Percentiles rank a stretch among this genome's conserved stretches.
Evolutionary conservation across 2,113 vertebrate species (phyloP).

Genomic region (Pteropus alecto): DNA sequence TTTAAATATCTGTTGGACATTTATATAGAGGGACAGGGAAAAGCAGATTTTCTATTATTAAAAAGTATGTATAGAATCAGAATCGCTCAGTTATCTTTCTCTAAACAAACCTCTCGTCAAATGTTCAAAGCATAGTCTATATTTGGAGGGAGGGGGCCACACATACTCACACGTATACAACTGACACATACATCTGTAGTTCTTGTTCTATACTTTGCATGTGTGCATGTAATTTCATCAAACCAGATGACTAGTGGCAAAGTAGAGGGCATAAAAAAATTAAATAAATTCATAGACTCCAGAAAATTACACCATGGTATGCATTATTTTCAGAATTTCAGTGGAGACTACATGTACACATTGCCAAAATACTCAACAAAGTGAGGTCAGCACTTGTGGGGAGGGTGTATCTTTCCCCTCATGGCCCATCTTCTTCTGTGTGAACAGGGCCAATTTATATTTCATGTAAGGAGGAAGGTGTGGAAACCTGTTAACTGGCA

Average conservation of each 20-base stretch:
- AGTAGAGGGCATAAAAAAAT: neutral
- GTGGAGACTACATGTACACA: neutral
- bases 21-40: neutral
- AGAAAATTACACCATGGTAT: neutral
- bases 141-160: neutral
- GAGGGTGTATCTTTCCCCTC: neutral
- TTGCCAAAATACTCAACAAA: neutral
- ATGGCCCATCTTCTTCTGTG: neutral
- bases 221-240: neutral
- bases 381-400: neutral
- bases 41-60: neutral
- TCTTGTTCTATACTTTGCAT: neutral
- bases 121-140: neutral
- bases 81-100: neutral
- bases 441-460: neutral
- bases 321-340: constrained; percentile 24
- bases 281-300: neutral
- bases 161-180: neutral
- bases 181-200: neutral
- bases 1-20: constrained; percentile 12
- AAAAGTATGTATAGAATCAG: neutral
- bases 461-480: neutral
- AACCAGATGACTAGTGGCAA: neutral
- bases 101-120: neutral
- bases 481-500: neutral